Conservation (phyloP, 2,888 invertebrate genomes). For the Orgyia antiqua region DNA sequence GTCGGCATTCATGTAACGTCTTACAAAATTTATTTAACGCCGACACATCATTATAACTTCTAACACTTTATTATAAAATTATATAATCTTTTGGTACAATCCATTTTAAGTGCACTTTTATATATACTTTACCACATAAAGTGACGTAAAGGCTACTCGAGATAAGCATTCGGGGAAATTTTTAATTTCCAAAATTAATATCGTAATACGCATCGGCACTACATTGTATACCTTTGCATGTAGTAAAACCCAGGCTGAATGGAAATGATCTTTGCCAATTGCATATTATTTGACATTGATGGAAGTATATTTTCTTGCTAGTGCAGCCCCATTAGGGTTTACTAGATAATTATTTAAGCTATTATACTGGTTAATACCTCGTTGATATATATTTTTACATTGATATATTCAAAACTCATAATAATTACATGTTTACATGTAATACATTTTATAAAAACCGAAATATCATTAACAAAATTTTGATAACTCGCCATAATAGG, state of each 20-base stretch:
- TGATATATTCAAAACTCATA: no score
- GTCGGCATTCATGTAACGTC: conserved; percentile 55
- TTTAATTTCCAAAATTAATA: conserved; percentile 48
- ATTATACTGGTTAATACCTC: no score
- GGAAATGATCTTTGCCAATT: conserved; percentile 9
- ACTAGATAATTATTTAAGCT: no score
- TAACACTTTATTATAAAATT: conserved; percentile 75
- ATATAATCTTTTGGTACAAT: conserved; percentile 77
- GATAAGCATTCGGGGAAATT: conserved; percentile 54
- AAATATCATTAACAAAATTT: no score
- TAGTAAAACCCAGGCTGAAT: conserved; percentile 3
- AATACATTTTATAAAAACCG: no score
- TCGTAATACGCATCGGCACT: conserved; percentile 27
- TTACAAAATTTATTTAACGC: conserved; percentile 70
- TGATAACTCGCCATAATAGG: no score
- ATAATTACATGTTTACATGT: no score
- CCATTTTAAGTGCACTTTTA: conserved; percentile 75
- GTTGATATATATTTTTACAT: conserved; percentile 7
- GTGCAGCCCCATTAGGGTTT: no score
- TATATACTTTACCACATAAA: conserved; percentile 54
- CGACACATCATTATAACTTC: conserved; percentile 55
- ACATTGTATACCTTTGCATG: conserved; percentile 11
- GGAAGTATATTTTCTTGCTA: neutral
- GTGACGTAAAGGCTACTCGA: conserved; percentile 58
- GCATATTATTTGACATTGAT: neutral